Conservation (phyloP, 2,797 vertebrate species). For the Microctenopoma steveboyesi region DNA sequence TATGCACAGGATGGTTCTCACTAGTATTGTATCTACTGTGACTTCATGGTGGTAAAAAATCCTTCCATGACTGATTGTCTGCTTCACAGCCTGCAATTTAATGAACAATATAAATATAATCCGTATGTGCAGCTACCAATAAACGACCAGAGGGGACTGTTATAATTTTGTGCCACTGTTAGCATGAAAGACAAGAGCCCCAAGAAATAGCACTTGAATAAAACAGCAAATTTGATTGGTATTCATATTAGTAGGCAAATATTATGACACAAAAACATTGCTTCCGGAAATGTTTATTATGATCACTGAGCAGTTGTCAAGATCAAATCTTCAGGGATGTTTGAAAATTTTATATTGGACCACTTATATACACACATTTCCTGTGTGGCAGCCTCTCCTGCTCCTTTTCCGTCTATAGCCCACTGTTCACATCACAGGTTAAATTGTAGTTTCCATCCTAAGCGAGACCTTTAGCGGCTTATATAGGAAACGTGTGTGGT, state of each 20-base stretch:
- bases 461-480: slow-evolving; percentile 3
- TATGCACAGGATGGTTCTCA: slow-evolving; percentile 1
- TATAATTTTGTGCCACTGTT: neutral
- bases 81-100: neutral
- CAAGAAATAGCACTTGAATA: neutral
- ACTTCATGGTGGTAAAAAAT: neutral
- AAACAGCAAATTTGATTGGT: neutral
- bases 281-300: neutral
- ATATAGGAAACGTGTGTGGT: neutral
- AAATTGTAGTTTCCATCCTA: slow-evolving; percentile 4
- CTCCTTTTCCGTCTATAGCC: neutral
- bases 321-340: neutral
- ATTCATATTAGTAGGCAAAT: neutral
- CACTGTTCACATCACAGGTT: slow-evolving; percentile 6
- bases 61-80: neutral
- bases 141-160: neutral
- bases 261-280: neutral
- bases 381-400: neutral
- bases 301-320: neutral
- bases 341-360: neutral
- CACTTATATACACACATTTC: neutral
- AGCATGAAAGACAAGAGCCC: neutral
- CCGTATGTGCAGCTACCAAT: neutral
- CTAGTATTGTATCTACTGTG: neutral
- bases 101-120: slow-evolving; percentile 6